A percentile compares a stretch with the other conserved stretches of the same genome.
Conservation (phyloP, 2,797 vertebrate species). For the Arrhamphus sclerolepis region DNA sequence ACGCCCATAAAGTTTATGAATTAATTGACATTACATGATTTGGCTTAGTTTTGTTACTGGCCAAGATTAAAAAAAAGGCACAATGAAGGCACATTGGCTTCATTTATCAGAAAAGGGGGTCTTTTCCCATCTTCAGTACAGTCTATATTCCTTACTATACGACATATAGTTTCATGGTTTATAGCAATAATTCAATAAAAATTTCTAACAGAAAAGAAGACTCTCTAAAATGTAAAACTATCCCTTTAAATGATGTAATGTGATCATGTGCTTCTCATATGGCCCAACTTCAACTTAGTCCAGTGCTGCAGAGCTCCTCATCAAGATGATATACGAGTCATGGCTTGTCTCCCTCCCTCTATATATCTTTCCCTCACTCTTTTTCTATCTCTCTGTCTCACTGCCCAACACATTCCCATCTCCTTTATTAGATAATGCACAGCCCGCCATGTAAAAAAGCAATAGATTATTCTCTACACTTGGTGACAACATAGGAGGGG, state of each 20-base stretch:
- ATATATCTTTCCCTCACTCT: constrained; percentile 27
- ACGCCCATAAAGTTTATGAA: too few relatives aligned
- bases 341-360: constrained; percentile 38
- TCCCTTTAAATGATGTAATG: constrained; percentile 37
- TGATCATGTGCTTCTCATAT: constrained; percentile 29
- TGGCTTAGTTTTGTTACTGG: too few relatives aligned
- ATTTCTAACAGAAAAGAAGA: neutral
- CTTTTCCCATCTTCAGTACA: too few relatives aligned
- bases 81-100: too few relatives aligned
- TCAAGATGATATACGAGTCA: constrained; percentile 64
- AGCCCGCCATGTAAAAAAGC: constrained; percentile 60
- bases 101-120: too few relatives aligned
- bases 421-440: constrained; percentile 71
- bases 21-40: too few relatives aligned
- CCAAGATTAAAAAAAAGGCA: too few relatives aligned
- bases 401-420: constrained; percentile 62
- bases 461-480: constrained; percentile 70
- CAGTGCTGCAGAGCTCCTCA: constrained; percentile 58
- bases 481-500: constrained; percentile 61
- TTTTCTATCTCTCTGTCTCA: constrained; percentile 41
- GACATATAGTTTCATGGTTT: too few relatives aligned
- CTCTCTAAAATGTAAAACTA: neutral
- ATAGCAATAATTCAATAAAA: neutral
- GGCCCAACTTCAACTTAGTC: constrained; percentile 48
- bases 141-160: too few relatives aligned